Evolutionary conservation across 2,888 invertebrate species (phyloP).

Genomic region (Eupelmus urozonus): DNA sequence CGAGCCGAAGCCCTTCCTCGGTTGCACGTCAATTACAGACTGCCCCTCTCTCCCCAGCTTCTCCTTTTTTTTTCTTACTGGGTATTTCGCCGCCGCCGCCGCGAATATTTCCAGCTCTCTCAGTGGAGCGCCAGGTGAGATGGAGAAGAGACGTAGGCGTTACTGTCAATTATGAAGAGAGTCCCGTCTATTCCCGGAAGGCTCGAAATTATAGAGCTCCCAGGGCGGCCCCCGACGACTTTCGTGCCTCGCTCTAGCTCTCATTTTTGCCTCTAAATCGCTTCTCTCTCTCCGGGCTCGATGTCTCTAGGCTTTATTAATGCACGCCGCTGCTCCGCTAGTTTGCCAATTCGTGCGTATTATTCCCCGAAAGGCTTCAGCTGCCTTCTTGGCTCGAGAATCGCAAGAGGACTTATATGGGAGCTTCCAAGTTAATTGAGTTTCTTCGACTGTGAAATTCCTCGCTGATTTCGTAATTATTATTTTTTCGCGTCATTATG

Average conservation of each 20-base stretch:
- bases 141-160: slow-evolving; percentile 64
- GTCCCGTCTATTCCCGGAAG: slow-evolving; percentile 71
- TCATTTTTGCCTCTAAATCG: slow-evolving; percentile 51
- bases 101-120: slow-evolving; percentile 43
- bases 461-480: slow-evolving; percentile 26
- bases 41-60: slow-evolving; percentile 10
- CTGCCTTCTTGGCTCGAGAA: background rate
- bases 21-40: slow-evolving; percentile 63
- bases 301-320: slow-evolving; percentile 29
- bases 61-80: slow-evolving; percentile 34
- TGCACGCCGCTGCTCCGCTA: too few relatives aligned
- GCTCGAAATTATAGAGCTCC: slow-evolving; percentile 68
- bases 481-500: too few relatives aligned
- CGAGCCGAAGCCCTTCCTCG: slow-evolving; percentile 29
- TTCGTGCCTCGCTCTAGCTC: slow-evolving; percentile 22
- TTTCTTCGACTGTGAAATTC: slow-evolving; percentile 48
- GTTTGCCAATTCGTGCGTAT: too few relatives aligned
- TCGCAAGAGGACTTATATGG: background rate
- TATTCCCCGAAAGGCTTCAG: slow-evolving; percentile 43
- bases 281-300: slow-evolving; percentile 24
- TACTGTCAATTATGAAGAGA: slow-evolving; percentile 71
- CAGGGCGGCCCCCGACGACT: slow-evolving; percentile 50
- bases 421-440: slow-evolving; percentile 47
- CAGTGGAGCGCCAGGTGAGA: slow-evolving; percentile 47
- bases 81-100: slow-evolving; percentile 56